Base-by-base conservation (phyloP, 2,113 vertebrate genomes). In the Rissa tridactyla region DNA sequence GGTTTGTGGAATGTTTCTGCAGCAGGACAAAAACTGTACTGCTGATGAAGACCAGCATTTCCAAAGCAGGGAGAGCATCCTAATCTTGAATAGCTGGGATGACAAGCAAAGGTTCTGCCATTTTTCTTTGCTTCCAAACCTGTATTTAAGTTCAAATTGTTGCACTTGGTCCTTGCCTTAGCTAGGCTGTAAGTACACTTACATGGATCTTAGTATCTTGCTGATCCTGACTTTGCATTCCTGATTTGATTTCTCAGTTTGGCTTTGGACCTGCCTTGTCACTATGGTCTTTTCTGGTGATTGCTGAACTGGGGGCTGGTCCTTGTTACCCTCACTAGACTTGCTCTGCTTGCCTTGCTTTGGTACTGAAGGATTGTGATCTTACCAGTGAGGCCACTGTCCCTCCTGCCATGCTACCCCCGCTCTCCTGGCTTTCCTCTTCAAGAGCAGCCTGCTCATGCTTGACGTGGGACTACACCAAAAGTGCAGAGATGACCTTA, bases 281-380 rank as follows among this genome's bases (percentile, higher is more conserved):
- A 32, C 10, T 75, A 3, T 40, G 25, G 8, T 27, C 5, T 78
- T 83, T n/a, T 65, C 23, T 83, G 36, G 29, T 15, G 11, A 34
- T 11, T 52, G 13, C 23, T 88, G 79, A 77, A 51, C 44, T 72
- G 32, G 16, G 51, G 38, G 32, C 27, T 73, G n/a, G 51, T 73
- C n/a, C 64, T 78, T 16, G 27, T 85, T 51, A 51, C 9, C 11
- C 25, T 42, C 65, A 61, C 32, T 10, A 61, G 29, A 36, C 19
- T 75, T 61, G 10, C 17, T 65, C 21, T 38, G 5, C 40, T 55
- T 73, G 65, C n/a, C 40, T 93, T 78, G 29, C 61, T 42, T 82
- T 3, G 1, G 19, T 55, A 27, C 11, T 60, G 54, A 11, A 44
- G 17, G 11, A 29, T 22, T 0, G 0, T 47, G 26, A 42, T 42